These are phyloP conservation scores for Drosophila tristis DNA, from an alignment of 1,140 invertebrate genomes.

Conservation along the genomic window DNA sequence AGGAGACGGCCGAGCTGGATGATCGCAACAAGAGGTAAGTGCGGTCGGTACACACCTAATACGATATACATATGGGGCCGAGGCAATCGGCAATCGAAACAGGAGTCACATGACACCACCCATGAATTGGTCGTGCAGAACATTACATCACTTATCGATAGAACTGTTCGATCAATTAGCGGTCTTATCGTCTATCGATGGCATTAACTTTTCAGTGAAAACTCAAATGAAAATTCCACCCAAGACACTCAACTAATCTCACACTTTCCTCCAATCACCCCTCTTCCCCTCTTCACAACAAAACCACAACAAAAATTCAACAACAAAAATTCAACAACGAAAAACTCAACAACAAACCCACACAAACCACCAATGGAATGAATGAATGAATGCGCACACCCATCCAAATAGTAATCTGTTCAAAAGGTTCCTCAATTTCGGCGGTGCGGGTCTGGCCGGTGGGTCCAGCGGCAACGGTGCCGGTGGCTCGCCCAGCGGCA, in stretches of 20 bases:
- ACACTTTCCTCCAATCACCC: conserved; percentile 30
- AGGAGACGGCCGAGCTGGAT: conserved; percentile 88
- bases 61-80: too few species aligned
- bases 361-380: conserved; percentile 5
- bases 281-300: conserved; percentile 9
- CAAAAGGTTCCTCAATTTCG: conserved; percentile 89
- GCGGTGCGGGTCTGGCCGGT: conserved; percentile 85
- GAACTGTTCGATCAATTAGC: too few species aligned
- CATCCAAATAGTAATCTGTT: conserved; percentile 78
- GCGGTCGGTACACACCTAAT: too few species aligned
- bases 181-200: background rate
- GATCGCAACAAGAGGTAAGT: conserved; percentile 90
- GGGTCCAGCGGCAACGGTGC: conserved; percentile 78
- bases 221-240: background rate
- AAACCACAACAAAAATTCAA: conserved; percentile 26
- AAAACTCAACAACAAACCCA: conserved; percentile 20
- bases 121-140: background rate
- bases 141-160: background rate
- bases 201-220: conserved; percentile 2
- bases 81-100: background rate
- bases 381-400: conserved; percentile 30
- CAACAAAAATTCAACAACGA: conserved; percentile 20
- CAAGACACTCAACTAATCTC: conserved; percentile 33
- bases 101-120: background rate
- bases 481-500: conserved; percentile 64